Percentiles rank a stretch among this genome's conserved stretches.
These are phyloP conservation scores for Nibea albiflora DNA, from an alignment of 2,113 vertebrate genomes.

Conservation along the genomic window DNA sequence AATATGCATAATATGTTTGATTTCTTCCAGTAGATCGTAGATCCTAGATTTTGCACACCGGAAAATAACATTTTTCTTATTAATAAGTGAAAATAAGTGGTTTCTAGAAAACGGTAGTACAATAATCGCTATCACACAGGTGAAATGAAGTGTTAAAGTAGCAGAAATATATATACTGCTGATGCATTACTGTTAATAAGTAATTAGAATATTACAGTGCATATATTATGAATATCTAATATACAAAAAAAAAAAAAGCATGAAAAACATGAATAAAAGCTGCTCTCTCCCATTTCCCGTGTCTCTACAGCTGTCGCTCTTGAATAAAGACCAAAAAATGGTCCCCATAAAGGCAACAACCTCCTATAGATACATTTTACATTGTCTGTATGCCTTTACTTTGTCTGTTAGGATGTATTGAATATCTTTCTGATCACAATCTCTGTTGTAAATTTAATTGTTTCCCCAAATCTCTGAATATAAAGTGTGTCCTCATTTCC, in stretches of 20 bases:
- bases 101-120: neutral
- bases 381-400: neutral
- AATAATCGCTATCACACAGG: too few relatives aligned
- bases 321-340: neutral
- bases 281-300: too few relatives aligned
- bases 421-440: neutral
- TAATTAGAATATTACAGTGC: neutral
- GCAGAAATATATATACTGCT: neutral
- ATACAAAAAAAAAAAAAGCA: neutral
- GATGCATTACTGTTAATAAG: neutral
- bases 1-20: too few relatives aligned
- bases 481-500: constrained; percentile 1
- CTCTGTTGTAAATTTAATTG: neutral
- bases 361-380: neutral
- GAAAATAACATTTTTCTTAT: neutral
- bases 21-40: too few relatives aligned
- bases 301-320: too few relatives aligned
- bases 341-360: neutral
- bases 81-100: neutral
- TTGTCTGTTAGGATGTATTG: neutral
- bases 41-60: too few relatives aligned
- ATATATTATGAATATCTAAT: neutral
- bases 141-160: neutral
- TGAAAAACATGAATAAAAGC: neutral
- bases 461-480: neutral